Conservation (phyloP, 2,888 invertebrate genomes). For the Formica aserva region DNA sequence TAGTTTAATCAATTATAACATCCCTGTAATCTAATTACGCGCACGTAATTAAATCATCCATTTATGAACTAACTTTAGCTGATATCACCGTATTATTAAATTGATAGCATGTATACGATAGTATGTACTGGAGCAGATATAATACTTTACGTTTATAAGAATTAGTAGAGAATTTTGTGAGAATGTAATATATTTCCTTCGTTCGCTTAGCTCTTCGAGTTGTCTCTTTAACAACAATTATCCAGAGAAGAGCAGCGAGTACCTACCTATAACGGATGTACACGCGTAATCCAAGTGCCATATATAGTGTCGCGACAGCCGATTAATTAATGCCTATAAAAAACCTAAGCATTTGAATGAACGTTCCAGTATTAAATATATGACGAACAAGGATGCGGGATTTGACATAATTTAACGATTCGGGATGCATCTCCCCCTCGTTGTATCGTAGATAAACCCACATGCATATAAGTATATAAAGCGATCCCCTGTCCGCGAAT, state of each 20-base stretch:
- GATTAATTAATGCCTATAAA: constrained; percentile 44
- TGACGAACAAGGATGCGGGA: constrained; percentile 27
- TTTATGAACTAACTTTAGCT: neutral
- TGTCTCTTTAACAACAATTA: constrained; percentile 16
- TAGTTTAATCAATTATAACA: constrained; percentile 12
- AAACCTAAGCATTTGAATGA: constrained; percentile 53
- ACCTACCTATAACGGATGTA: constrained; percentile 36
- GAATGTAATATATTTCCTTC: constrained; percentile 10
- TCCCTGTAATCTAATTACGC: neutral
- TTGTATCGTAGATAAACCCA: constrained; percentile 36
- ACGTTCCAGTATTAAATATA: constrained; percentile 49
- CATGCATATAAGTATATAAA: constrained; percentile 39
- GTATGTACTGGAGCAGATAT: neutral
- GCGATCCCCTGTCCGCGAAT: constrained; percentile 23
- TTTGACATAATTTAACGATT: constrained; percentile 31
- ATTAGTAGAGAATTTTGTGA: neutral
- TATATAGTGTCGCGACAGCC: constrained; percentile 39
- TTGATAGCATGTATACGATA: neutral
- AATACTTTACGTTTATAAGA: neutral
- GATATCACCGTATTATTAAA: neutral
- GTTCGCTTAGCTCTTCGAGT: constrained; percentile 22
- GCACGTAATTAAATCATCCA: neutral
- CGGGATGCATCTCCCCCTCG: constrained; percentile 28
- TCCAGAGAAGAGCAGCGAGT: constrained; percentile 28
- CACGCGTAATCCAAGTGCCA: constrained; percentile 50